Conservation (phyloP, 1,140 invertebrate species). For the Tribolium castaneum region DNA sequence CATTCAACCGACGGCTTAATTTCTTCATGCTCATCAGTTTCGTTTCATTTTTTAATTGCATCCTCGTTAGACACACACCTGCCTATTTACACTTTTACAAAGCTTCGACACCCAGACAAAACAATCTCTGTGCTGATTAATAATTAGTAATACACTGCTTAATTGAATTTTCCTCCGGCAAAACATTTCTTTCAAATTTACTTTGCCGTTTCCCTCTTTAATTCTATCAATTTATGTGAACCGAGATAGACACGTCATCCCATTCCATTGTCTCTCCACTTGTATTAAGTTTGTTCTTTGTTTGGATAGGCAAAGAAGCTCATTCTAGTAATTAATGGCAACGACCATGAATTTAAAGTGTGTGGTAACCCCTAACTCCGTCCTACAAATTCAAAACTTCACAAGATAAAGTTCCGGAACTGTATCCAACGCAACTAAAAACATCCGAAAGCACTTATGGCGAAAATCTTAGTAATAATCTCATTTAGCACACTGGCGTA, state of each 20-base stretch:
- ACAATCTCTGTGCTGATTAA: neutral
- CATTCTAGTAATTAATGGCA: slow-evolving; percentile 34
- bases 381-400: slow-evolving; percentile 15
- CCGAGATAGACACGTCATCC: slow-evolving; percentile 12
- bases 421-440: neutral
- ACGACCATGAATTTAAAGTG: slow-evolving; percentile 30
- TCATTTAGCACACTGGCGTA: neutral
- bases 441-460: neutral
- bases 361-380: neutral
- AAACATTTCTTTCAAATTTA: slow-evolving; percentile 28
- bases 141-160: slow-evolving; percentile 10
- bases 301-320: slow-evolving; percentile 33
- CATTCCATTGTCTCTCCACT: slow-evolving; percentile 4
- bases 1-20: neutral
- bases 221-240: slow-evolving; percentile 35
- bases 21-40: neutral
- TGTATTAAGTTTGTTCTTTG: slow-evolving; percentile 35
- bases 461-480: neutral
- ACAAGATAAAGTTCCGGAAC: neutral
- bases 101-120: neutral
- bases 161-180: slow-evolving; percentile 10
- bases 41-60: neutral
- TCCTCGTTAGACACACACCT: neutral
- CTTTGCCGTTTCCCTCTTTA: slow-evolving; percentile 10
- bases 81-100: slow-evolving; percentile 4